Conservation (phyloP, 2,797 vertebrate genomes). For the Acrocephalus scirpaceus region DNA sequence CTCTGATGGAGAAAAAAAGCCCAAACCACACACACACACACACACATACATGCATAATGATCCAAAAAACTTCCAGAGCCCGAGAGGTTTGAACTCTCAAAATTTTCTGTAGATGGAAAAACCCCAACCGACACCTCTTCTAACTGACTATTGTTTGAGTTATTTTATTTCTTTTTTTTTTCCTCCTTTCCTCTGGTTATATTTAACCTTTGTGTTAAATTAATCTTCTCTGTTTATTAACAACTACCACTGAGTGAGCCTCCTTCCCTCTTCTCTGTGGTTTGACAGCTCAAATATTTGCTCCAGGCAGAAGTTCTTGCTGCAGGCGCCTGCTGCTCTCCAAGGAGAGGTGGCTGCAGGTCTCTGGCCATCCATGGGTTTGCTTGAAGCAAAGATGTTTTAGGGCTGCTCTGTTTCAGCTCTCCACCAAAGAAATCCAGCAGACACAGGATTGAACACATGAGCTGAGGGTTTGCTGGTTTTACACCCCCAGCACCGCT, state of each 20-base stretch:
- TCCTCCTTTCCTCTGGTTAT: conserved; percentile 5
- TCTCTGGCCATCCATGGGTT: background rate
- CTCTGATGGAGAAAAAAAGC: conserved; percentile 7
- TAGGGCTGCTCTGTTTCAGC: background rate
- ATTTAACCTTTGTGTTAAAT: conserved; percentile 65
- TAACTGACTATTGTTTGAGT: background rate
- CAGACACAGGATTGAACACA: rapidly evolving
- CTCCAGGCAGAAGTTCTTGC: background rate
- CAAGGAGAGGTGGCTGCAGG: background rate
- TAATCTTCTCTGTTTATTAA: conserved; percentile 75
- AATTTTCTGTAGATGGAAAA: conserved; percentile 32
- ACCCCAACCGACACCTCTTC: conserved; percentile 9
- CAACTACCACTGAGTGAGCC: conserved; percentile 27
- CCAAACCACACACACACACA: background rate
- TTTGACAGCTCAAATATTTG: background rate
- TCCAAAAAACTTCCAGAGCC: conserved; percentile 11
- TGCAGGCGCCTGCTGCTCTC: background rate
- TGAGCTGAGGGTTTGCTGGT: background rate
- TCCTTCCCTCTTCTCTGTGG: background rate
- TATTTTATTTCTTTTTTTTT: background rate
- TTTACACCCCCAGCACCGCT: rapidly evolving
- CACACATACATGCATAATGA: background rate
- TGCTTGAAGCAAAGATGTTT: background rate
- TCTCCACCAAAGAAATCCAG: background rate
- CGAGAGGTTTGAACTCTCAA: background rate